Evolutionary conservation across 1,140 invertebrate species (phyloP).

Genomic region (Hesperophylax magnus): DNA sequence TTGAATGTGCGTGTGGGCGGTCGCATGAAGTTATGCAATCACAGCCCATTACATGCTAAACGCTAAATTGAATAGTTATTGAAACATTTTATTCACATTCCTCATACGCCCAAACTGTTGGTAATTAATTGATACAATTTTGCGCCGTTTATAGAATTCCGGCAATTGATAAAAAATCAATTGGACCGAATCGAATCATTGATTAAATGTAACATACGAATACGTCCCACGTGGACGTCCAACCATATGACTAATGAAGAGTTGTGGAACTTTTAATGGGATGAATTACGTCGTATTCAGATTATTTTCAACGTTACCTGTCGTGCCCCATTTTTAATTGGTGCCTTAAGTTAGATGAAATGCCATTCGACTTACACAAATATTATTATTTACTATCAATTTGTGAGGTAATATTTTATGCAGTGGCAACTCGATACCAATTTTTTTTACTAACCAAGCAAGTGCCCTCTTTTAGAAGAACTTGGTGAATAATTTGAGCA

Average conservation of each 20-base stretch:
- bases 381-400: background rate
- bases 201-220: conserved; percentile 26
- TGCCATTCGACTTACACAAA: background rate
- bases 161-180: conserved; percentile 24
- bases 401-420: conserved; percentile 1
- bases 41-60: background rate
- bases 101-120: conserved; percentile 13
- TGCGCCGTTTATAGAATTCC: conserved; percentile 35
- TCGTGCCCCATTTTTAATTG: conserved; percentile 18
- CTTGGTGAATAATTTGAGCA: too few species aligned
- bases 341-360: conserved; percentile 1
- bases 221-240: conserved; percentile 16
- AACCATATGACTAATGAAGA: background rate
- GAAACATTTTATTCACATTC: conserved; percentile 13
- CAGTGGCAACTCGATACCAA: too few species aligned
- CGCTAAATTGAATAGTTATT: conserved; percentile 25
- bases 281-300: background rate
- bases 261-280: conserved; percentile 1
- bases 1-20: conserved; percentile 8
- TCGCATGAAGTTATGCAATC: conserved; percentile 11
- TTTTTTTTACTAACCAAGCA: too few species aligned
- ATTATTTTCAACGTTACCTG: background rate
- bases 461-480: too few species aligned
- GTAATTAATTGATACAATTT: conserved; percentile 42
- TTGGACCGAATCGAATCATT: conserved; percentile 38